Percentiles rank a stretch among this genome's conserved stretches.
Evolutionary conservation across 2,797 vertebrate genomes (phyloP).

Genomic region (Miichthys miiuy): DNA sequence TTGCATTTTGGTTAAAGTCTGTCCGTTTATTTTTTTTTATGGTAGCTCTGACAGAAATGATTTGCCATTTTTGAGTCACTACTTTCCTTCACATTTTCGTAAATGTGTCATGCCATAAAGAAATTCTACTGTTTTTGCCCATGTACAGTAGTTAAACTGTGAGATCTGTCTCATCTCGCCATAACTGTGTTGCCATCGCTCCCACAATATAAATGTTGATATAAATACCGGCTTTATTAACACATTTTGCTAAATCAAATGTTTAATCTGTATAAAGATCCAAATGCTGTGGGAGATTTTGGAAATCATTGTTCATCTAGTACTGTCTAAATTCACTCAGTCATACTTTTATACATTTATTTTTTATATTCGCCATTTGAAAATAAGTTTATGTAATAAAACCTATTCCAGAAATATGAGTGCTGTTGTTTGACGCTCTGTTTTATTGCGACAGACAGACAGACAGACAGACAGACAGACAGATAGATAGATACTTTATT

Average conservation of each 20-base stretch:
- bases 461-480: too few relatives aligned
- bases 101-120: neutral
- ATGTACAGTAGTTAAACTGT: conserved; percentile 7
- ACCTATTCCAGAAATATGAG: neutral
- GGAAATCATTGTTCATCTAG: conserved; percentile 4
- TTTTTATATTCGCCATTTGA: conserved; percentile 41
- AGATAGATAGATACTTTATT: too few relatives aligned
- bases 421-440: neutral
- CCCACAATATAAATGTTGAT: neutral
- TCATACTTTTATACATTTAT: conserved; percentile 49
- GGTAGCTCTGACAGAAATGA: neutral
- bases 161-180: neutral
- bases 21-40: neutral
- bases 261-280: conserved; percentile 22
- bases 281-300: conserved; percentile 40
- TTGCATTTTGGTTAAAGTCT: conserved; percentile 20
- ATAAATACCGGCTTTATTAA: conserved; percentile 1
- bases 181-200: neutral
- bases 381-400: conserved; percentile 60
- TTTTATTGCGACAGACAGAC: neutral
- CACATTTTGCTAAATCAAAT: conserved; percentile 5
- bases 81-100: conserved; percentile 10
- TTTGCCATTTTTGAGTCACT: neutral
- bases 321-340: conserved; percentile 27
- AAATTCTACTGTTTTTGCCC: neutral